Evolutionary conservation across 1,140 invertebrate genomes (phyloP), one percentile per base, ranked within the genome.

Genomic region (Sycobia sp.): DNA sequence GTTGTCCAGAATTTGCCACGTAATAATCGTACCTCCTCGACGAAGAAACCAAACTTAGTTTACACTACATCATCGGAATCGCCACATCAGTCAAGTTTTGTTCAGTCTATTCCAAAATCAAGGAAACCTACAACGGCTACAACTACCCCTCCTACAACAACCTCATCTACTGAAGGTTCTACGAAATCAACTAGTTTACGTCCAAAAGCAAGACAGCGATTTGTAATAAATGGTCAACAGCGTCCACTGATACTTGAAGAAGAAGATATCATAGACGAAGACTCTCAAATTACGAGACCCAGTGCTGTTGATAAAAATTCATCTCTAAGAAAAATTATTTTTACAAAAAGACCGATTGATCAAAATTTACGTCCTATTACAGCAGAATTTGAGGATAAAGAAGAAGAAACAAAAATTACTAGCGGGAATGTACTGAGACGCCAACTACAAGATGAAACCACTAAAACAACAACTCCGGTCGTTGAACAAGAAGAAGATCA

Each of bases 71-170:
- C 83, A 0, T 84, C 80, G 3, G 73, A 81, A 16, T 81, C 74
- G 55, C 73, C 82, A 4, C 84, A 84, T 0, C 84, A 81, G 65
- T 79, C 83, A 0, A 84, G 84, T 2, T 85, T 87, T 0, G 86
- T 88, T 2, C 86, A 88, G 71, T 72, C 84, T 1, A 88, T 88
- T 62, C 85, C 86, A 5, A 79, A 84, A 68, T 79, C 82, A 22
- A 80, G 85, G 67, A 82, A 80, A 27, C 69, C 76, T 0, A 70
- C 75, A 4, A 76, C 73, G 1, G 63, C 67, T 56, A 23, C 69
- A 10, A 67, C 62, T 2, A 76, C 73, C 0, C 70, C 73, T 0
- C 73, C 71, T 0, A 74, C 71, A 4, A 71, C 74, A 2, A 74
- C 73, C 1, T 74, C 74, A 23, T 27, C 62, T 54, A 1, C 71